Conservation (phyloP, 2,888 invertebrate species). For the Geotrupes spiniger region DNA sequence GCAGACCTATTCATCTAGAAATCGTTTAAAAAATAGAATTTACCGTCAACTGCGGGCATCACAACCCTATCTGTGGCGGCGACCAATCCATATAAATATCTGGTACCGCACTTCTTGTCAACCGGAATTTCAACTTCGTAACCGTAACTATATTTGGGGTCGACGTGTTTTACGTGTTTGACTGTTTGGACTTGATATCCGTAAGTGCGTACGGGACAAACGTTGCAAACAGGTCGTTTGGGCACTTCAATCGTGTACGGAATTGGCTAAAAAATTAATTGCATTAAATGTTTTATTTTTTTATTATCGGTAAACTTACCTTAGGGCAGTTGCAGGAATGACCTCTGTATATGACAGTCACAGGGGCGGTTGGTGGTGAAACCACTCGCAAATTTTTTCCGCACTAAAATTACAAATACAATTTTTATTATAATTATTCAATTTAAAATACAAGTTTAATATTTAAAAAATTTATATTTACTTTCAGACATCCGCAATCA, state of each 20-base stretch:
- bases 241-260: slow-evolving; percentile 28
- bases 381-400: slow-evolving; percentile 40
- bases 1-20: slow-evolving; percentile 7
- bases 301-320: not conserved
- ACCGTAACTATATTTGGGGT: slow-evolving; percentile 23
- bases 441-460: no score
- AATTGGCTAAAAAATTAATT: slow-evolving; percentile 16
- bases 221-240: slow-evolving; percentile 1
- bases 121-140: slow-evolving; percentile 33
- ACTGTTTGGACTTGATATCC: slow-evolving; percentile 24
- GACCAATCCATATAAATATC: slow-evolving; percentile 30
- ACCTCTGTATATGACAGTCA: slow-evolving; percentile 40
- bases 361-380: slow-evolving; percentile 34
- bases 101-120: not conserved
- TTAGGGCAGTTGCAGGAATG: slow-evolving; percentile 28
- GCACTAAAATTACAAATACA: no score
- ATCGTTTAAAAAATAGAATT: not conserved
- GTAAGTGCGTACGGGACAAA: slow-evolving; percentile 12
- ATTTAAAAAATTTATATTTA: no score
- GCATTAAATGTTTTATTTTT: not conserved
- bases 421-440: no score
- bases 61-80: slow-evolving; percentile 41
- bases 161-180: slow-evolving; percentile 14
- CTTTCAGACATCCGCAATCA: slow-evolving; percentile 45
- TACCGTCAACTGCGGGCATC: slow-evolving; percentile 25